These are phyloP conservation scores for Craniophora ligustri DNA, from an alignment of 2,888 invertebrate species.

Conservation along the genomic window DNA sequence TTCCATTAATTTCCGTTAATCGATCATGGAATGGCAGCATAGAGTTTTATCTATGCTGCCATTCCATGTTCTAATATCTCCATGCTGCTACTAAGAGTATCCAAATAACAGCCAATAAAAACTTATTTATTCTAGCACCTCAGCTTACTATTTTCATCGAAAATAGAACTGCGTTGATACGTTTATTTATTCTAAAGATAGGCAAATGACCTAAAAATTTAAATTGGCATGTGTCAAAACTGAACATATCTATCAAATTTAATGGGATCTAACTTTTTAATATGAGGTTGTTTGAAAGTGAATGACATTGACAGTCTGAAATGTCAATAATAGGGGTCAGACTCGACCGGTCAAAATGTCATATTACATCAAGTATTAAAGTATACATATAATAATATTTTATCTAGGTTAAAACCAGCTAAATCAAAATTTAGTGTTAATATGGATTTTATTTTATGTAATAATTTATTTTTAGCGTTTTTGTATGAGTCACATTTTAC, in stretches of 20 bases:
- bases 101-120: no score
- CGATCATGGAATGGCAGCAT: no score
- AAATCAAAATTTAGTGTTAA: constrained; percentile 23
- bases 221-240: constrained; percentile 7
- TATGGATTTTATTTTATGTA: neutral
- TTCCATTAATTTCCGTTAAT: no score
- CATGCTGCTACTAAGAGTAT: no score
- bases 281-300: constrained; percentile 32
- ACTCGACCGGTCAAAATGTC: constrained; percentile 29
- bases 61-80: no score
- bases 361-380: constrained; percentile 26
- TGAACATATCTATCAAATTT: neutral
- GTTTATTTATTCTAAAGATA: no score
- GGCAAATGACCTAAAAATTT: no score
- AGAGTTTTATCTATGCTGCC: no score
- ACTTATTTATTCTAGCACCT: no score
- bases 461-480: constrained; percentile 1
- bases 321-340: constrained; percentile 41
- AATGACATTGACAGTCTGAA: constrained; percentile 39
- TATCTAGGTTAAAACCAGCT: constrained; percentile 12
- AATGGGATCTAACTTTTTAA: constrained; percentile 9
- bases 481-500: no score
- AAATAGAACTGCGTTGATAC: no score
- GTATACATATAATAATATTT: constrained; percentile 8
- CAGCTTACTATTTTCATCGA: no score